phyloP scores from a whole-genome alignment of 2,113 vertebrate species.

The Malurus melanocephalus region DNA sequence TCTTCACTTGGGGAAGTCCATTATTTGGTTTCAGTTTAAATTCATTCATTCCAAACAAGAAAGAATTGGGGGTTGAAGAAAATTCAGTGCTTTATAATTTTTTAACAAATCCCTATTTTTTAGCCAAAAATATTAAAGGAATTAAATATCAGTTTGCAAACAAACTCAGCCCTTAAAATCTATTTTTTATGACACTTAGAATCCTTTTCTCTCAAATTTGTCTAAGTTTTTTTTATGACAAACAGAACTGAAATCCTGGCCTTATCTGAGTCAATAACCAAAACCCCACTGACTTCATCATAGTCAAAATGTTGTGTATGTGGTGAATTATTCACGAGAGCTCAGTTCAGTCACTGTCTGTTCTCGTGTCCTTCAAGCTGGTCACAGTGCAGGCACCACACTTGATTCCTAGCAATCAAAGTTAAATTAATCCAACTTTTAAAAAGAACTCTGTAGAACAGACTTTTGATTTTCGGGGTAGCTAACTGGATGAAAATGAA shows the following conservation, averaged over 20 bases:
- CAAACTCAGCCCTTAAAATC: neutral
- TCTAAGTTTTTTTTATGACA: neutral
- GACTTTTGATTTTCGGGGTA: neutral
- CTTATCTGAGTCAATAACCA: neutral
- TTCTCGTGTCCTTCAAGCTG: neutral
- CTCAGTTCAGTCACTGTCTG: neutral
- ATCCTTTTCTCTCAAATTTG: neutral
- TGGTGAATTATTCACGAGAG: neutral
- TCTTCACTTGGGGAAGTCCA: neutral
- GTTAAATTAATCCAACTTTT: neutral
- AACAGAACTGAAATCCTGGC: neutral
- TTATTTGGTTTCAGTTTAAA: neutral
- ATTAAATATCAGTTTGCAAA: neutral
- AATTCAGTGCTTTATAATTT: neutral
- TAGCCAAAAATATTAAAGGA: neutral
- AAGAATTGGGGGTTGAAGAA: neutral
- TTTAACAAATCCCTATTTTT: neutral
- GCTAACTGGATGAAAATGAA: constrained; percentile 9
- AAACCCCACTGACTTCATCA: neutral
- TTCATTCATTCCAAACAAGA: neutral
- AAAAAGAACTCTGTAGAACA: neutral
- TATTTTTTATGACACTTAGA: neutral
- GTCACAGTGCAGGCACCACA: neutral
- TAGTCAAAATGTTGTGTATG: neutral
- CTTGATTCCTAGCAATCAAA: neutral